Evolutionary conservation across 1,140 invertebrate species (phyloP).

Genomic region (Episyrphus balteatus): DNA sequence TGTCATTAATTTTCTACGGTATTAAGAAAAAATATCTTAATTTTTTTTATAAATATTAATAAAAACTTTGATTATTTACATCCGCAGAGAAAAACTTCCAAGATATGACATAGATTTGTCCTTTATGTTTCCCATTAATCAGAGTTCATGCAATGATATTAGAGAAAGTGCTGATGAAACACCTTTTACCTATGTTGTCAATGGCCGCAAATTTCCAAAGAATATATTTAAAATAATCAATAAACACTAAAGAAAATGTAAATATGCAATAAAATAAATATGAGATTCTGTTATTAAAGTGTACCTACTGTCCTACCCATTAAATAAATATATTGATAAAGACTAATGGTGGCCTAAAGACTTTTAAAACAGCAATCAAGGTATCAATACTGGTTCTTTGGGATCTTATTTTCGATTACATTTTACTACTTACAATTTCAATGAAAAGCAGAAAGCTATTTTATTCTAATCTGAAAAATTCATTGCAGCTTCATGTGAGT

Average conservation of each 20-base stretch:
- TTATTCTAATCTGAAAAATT: too few relatives aligned
- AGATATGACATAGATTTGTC: conserved; percentile 68
- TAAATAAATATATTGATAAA: too few relatives aligned
- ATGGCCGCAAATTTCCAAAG: conserved; percentile 13
- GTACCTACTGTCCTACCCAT: too few relatives aligned
- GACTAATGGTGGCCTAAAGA: too few relatives aligned
- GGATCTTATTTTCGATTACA: too few relatives aligned
- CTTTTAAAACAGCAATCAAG: too few relatives aligned
- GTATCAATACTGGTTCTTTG: too few relatives aligned
- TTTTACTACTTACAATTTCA: too few relatives aligned
- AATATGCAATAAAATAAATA: conserved; percentile 3
- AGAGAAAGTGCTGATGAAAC: conserved; percentile 32
- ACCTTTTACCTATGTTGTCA: conserved; percentile 28
- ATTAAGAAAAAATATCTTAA: background rate
- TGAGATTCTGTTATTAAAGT: too few relatives aligned
- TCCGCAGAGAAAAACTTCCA: conserved; percentile 46
- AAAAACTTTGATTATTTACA: conserved; percentile 10
- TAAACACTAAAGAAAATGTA: conserved; percentile 5
- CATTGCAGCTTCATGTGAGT: too few relatives aligned
- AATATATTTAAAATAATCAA: conserved; percentile 20
- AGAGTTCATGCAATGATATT: conserved; percentile 38
- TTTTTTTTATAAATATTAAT: background rate
- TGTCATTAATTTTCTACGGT: conserved; percentile 39
- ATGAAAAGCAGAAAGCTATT: too few relatives aligned
- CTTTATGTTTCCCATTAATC: conserved; percentile 70